Percentiles rank a stretch among this genome's conserved stretches.
Evolutionary conservation across 1,140 invertebrate species (phyloP).

Genomic region (Oryzaephilus surinamensis): DNA sequence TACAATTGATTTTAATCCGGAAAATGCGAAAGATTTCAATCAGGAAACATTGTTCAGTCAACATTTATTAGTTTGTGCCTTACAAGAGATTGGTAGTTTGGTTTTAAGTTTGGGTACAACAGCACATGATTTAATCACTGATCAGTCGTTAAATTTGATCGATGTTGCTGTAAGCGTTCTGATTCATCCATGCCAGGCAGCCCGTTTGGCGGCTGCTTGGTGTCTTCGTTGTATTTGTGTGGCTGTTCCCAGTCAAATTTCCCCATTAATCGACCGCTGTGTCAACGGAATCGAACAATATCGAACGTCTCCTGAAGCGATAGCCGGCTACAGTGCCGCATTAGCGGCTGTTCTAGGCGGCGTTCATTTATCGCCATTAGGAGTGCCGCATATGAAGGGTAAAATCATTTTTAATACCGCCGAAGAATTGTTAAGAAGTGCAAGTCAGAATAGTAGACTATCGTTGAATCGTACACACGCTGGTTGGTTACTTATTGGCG

Average conservation of each 20-base stretch:
- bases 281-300: conserved; percentile 79
- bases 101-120: conserved; percentile 85
- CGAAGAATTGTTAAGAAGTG: conserved; percentile 91
- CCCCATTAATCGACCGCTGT: conserved; percentile 84
- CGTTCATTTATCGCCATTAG: conserved; percentile 80
- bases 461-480: conserved; percentile 91
- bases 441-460: conserved; percentile 92
- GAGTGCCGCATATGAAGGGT: conserved; percentile 91
- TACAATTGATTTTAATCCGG: conserved; percentile 81
- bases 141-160: conserved; percentile 62
- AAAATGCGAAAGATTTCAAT: conserved; percentile 82
- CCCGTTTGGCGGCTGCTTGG: conserved; percentile 87
- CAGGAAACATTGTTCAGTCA: conserved; percentile 88
- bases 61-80: conserved; percentile 84
- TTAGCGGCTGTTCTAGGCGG: conserved; percentile 87
- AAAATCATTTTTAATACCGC: conserved; percentile 96
- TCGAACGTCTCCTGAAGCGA: conserved; percentile 85
- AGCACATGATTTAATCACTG: conserved; percentile 75
- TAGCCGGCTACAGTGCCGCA: conserved; percentile 87
- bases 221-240: conserved; percentile 85
- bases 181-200: conserved; percentile 86
- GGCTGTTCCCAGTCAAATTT: conserved; percentile 86
- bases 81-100: conserved; percentile 83
- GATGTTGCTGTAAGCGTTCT: conserved; percentile 63
- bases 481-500: conserved; percentile 93